A percentile compares a stretch with the other conserved stretches of the same genome.
Evolutionary conservation across 2,797 vertebrate species (phyloP).

Genomic region (Dendrocincla fuliginosa): DNA sequence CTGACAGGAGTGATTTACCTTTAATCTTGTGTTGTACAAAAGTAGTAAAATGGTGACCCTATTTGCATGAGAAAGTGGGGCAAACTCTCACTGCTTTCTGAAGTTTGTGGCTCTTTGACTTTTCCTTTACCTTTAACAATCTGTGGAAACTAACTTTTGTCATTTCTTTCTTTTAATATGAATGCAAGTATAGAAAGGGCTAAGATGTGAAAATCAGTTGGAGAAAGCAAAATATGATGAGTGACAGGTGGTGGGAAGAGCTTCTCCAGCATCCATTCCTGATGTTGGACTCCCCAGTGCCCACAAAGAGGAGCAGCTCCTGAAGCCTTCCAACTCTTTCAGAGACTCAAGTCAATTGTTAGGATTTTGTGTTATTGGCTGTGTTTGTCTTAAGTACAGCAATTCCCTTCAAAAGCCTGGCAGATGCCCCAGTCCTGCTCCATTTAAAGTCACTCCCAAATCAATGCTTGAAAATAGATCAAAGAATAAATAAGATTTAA

Average conservation of each 20-base stretch:
- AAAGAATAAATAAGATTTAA: background rate
- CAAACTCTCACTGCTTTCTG: background rate
- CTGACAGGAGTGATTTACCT: accelerated
- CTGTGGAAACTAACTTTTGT: background rate
- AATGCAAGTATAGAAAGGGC: accelerated
- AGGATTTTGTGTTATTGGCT: background rate
- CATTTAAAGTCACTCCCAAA: background rate
- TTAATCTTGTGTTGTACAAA: background rate
- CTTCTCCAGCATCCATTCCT: background rate
- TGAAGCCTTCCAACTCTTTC: background rate
- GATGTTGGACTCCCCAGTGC: background rate
- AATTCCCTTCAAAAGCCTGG: background rate
- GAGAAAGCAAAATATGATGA: background rate
- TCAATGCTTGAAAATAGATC: background rate
- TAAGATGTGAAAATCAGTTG: background rate
- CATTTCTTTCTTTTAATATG: background rate
- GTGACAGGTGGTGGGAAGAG: background rate
- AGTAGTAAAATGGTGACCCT: background rate
- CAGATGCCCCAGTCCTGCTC: background rate
- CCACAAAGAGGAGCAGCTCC: background rate
- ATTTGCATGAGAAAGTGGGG: background rate
- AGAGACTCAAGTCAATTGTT: background rate
- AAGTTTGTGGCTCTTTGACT: background rate
- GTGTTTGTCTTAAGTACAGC: background rate
- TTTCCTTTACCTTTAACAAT: background rate